These are phyloP conservation scores for Kryptopterus vitreolus DNA, from an alignment of 2,797 vertebrate genomes.

Conservation along the genomic window DNA sequence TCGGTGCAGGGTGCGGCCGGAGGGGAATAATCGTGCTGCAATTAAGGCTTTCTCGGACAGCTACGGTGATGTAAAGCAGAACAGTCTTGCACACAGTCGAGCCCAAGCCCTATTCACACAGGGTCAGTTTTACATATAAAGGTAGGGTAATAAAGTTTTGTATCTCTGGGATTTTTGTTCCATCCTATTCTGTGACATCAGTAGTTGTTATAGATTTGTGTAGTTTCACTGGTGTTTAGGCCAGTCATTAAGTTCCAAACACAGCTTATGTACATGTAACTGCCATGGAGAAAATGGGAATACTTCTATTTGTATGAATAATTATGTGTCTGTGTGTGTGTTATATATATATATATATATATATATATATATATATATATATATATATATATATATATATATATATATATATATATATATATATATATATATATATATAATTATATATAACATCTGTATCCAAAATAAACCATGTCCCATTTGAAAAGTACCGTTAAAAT, in stretches of 20 bases:
- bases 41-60: conserved; percentile 30
- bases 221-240: background rate
- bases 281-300: no score
- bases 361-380: no score
- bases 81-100: background rate
- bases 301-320: no score
- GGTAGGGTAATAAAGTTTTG: background rate
- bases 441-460: no score
- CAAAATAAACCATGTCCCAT: background rate
- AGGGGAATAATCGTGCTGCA: conserved; percentile 23
- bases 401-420: no score
- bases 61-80: conserved; percentile 29
- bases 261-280: background rate
- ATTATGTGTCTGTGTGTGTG: no score
- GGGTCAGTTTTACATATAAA: background rate
- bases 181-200: background rate
- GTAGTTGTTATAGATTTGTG: background rate
- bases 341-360: no score
- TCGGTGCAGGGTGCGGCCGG: conserved; percentile 16
- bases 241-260: background rate
- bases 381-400: no score
- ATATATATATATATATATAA: background rate
- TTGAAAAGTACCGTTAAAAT: background rate
- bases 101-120: background rate
- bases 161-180: background rate